These are phyloP conservation scores for Paradisaea rubra DNA, from an alignment of 2,113 vertebrate species.

Conservation along the genomic window DNA sequence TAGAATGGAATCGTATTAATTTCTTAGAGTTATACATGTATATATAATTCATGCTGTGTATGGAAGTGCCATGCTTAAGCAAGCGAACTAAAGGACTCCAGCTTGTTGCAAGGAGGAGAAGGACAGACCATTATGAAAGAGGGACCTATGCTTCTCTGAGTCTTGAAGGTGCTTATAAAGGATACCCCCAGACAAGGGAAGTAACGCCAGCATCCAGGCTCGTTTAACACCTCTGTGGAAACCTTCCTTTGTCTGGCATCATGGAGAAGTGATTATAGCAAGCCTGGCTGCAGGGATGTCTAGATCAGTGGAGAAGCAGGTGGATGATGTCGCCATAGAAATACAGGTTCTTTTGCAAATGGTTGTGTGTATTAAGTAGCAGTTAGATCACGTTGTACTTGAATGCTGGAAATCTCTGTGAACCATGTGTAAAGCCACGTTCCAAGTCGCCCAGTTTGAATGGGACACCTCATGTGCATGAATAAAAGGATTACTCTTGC, in stretches of 20 bases:
- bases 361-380: background rate
- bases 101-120: background rate
- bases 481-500: background rate
- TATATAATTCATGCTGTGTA: background rate
- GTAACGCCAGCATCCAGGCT: accelerated
- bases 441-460: accelerated
- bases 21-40: background rate
- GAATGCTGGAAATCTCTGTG: background rate
- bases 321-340: background rate
- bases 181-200: background rate
- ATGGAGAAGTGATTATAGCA: background rate
- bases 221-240: background rate
- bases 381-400: background rate
- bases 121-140: background rate
- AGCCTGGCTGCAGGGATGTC: background rate
- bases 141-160: background rate
- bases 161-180: background rate
- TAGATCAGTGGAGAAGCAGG: background rate
- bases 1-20: accelerated
- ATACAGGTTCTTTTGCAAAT: background rate
- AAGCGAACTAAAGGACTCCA: background rate
- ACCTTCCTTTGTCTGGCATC: background rate
- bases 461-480: accelerated
- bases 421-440: background rate
- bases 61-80: background rate